Conservation (phyloP, 2,113 vertebrate species). For the Oceanites oceanicus region DNA sequence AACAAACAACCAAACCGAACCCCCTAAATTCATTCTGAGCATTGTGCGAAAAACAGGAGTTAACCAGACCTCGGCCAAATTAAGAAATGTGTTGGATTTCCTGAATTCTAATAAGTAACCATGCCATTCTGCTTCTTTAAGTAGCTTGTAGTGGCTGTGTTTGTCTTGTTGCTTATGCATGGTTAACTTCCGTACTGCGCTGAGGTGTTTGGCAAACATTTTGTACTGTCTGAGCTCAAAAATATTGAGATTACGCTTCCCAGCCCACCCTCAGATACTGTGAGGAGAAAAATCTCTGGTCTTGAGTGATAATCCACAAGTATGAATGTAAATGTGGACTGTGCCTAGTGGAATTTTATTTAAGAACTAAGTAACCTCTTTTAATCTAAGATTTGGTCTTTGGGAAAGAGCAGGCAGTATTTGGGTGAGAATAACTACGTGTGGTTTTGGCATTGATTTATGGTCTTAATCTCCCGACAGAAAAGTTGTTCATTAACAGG, state of each 20-base stretch:
- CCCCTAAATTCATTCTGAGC: not conserved
- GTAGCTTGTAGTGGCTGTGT: not conserved
- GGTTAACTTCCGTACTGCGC: not conserved
- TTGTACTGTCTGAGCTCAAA: not conserved
- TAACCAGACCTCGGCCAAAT: not conserved
- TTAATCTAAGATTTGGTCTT: not conserved
- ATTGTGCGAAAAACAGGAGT: not conserved
- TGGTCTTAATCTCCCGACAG: not conserved
- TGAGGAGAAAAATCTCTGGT: not conserved
- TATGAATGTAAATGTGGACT: not conserved
- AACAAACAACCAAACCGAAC: not conserved
- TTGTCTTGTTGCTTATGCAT: not conserved
- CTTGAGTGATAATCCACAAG: not conserved
- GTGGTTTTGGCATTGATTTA: not conserved
- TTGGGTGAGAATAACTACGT: not conserved
- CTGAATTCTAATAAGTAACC: not conserved
- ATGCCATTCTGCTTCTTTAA: not conserved
- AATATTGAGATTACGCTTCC: not conserved
- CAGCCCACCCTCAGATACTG: not conserved
- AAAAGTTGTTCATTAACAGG: not conserved
- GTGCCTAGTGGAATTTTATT: not conserved
- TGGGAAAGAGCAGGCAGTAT: not conserved
- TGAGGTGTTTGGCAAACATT: not conserved
- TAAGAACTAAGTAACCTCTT: not conserved
- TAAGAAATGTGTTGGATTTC: not conserved